Percentiles rank a stretch among this genome's conserved stretches.
These are phyloP conservation scores for Megaustenia siamemsis DNA, from an alignment of 2,888 invertebrate species.

Conservation along the genomic window DNA sequence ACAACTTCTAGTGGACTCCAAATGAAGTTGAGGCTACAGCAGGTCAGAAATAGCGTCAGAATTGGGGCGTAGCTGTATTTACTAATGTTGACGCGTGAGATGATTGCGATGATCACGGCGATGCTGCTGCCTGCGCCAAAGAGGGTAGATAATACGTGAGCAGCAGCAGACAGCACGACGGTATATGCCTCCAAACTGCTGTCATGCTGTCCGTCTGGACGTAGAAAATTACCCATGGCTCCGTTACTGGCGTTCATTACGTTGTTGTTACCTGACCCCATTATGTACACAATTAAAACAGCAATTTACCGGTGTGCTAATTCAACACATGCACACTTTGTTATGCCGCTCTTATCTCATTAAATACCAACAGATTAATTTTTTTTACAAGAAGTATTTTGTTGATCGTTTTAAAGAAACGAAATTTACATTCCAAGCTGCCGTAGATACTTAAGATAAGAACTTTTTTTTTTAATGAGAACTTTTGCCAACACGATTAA, in stretches of 20 bases:
- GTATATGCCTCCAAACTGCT: slow-evolving; percentile 68
- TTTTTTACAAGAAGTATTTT: too few species aligned
- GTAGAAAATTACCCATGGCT: not conserved
- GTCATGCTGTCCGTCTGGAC: not conserved
- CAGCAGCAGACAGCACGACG: slow-evolving; percentile 69
- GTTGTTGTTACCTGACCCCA: not conserved
- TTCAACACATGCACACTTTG: too few species aligned
- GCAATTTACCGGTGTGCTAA: too few species aligned
- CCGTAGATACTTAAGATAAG: too few species aligned
- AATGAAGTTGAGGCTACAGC: slow-evolving; percentile 67
- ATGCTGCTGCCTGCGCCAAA: slow-evolving; percentile 70
- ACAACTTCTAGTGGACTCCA: slow-evolving; percentile 72
- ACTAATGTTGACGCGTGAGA: slow-evolving; percentile 62
- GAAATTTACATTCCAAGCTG: too few species aligned
- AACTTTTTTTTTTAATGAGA: too few species aligned
- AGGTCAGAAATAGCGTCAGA: slow-evolving; percentile 64
- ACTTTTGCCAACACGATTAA: too few species aligned
- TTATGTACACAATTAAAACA: not conserved
- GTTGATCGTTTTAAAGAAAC: too few species aligned
- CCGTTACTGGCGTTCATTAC: not conserved
- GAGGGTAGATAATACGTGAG: slow-evolving; percentile 66
- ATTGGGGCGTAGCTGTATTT: slow-evolving; percentile 68
- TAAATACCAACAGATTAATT: too few species aligned
- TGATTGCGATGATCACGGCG: slow-evolving; percentile 68
- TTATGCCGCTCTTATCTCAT: too few species aligned